Evolutionary conservation across 2,888 invertebrate species (phyloP).

Genomic region (Catocala sponsa): DNA sequence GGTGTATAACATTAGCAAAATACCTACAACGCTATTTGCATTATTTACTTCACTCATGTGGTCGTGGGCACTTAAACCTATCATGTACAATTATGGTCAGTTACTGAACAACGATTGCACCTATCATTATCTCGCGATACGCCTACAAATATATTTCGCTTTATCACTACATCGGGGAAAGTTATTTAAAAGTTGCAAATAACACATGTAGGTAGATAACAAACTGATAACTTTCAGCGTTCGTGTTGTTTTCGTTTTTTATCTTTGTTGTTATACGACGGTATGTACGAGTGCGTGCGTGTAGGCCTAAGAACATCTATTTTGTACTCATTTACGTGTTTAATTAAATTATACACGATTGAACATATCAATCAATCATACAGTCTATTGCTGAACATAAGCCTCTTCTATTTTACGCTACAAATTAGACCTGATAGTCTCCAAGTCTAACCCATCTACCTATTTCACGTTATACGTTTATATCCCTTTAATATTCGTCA

Average conservation of each 20-base stretch:
- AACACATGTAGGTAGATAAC: neutral
- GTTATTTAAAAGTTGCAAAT: neutral
- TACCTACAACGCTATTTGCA: too few relatives aligned
- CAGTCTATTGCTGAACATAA: too few relatives aligned
- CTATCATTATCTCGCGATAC: neutral
- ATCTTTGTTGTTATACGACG: neutral
- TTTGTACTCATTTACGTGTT: neutral
- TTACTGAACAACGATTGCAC: too few relatives aligned
- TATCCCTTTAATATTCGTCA: too few relatives aligned
- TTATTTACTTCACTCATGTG: too few relatives aligned
- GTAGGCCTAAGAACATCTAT: neutral
- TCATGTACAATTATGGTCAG: too few relatives aligned
- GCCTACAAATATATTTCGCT: neutral
- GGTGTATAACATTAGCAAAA: too few relatives aligned
- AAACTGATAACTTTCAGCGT: neutral
- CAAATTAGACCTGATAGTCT: too few relatives aligned
- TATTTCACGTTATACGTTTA: too few relatives aligned
- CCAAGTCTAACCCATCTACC: too few relatives aligned
- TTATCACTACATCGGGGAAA: slow-evolving; percentile 1
- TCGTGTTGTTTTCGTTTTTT: slow-evolving; percentile 2
- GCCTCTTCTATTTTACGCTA: too few relatives aligned
- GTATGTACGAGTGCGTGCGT: neutral
- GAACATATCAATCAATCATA: too few relatives aligned
- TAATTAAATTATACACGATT: neutral
- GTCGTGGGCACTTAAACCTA: neutral